Base-by-base conservation (phyloP, 2,888 invertebrate species). In the Pinctada fucata region DNA sequence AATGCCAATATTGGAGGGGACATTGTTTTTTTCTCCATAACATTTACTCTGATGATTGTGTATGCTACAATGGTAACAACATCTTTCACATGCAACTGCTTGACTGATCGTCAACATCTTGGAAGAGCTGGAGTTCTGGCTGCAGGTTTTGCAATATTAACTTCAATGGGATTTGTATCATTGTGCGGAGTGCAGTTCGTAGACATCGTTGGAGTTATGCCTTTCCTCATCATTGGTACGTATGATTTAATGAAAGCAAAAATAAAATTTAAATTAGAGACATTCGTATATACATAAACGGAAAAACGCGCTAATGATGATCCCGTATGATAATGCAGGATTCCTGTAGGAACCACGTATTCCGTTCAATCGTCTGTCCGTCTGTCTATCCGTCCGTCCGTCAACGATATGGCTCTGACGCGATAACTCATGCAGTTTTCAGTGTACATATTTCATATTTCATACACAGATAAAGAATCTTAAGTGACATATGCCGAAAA, bases 161-260 rank as follows among this genome's bases (percentile, higher is more conserved):
- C 86, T 2, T 76, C 88, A 2, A 87, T 88, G 82, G 89, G 89
- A 4, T 78, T 88, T 2, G 78, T 75, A 64, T 84, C 84, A 71
- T 71, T 83, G 2, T 82, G 82, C 51, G 86, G 86, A 2, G 70
- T 85, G 45, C 72, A 78, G 3, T 84, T 88, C 67, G 88, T 88
- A 72, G 83, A 85, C 75, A 84, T 88, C 10, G 86, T 88, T 31
- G 88, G 88, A 4, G 84, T 85, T 31, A 84, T 86, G 78, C 88
- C 88, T 4, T 88, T 88, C 65, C 79, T 88, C 0, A 81, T 88
- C 3, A 73, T 88, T 66, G 88, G 88, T 88, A 82, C 65, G 84
- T 79, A 4, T 13, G 2, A 1, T 16, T 1, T 3, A 45, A 31
- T 1, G 31, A 31, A 31, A 31, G 31, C 31, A 31, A 31, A 31